Evolutionary conservation across 2,888 invertebrate genomes (phyloP), one percentile per base, ranked within the genome.

Genomic region (Drosophila greeni): DNA sequence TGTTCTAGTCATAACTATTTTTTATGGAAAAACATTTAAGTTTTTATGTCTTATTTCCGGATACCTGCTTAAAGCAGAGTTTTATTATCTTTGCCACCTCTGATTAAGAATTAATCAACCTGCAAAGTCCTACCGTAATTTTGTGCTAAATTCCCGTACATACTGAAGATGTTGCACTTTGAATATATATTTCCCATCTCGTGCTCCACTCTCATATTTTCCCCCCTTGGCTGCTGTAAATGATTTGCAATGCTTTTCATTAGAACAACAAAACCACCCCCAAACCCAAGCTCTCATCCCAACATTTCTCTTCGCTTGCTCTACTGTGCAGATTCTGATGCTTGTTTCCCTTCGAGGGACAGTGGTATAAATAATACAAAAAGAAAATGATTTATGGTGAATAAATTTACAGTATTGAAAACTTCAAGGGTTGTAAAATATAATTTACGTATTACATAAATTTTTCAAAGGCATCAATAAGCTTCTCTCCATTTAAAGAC

Each of bases 121-220:
- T 31, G 18, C 20, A 1, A 20, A 31, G 31, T 20, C 45, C 37
- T 24, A 24, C 31, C 45, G 37, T 45, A 59, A 45, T 31, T 24
- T 43, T 6, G 14, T 33, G 43, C n/a, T 67, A 75, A 69, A 78
- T 82, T 82, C 73, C 76, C 62, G 47, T 71, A 43, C 68, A 55
- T 20, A 0, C 18, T 43, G 6, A 18, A 34, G 47, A 40, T 47
- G 39, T 16, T 56, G 65, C 69, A 75, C 64, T 66, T 73, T 72
- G 12, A 20, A 7, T 39, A 20, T 67, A 43, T 51, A 53, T 45
- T 42, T 39, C 34, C 64, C 29, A 36, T 53, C 51, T 24, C 29
- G 9, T n/a, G 14, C 29, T 20, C 20, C 36, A 40, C 43, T 43
- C 42, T 55, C 5, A 29, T 20, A 8, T 26, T 54, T 26, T 43